These are phyloP conservation scores for Melanotaenia pygmaea DNA, from an alignment of 2,797 vertebrate species.

Conservation along the genomic window DNA sequence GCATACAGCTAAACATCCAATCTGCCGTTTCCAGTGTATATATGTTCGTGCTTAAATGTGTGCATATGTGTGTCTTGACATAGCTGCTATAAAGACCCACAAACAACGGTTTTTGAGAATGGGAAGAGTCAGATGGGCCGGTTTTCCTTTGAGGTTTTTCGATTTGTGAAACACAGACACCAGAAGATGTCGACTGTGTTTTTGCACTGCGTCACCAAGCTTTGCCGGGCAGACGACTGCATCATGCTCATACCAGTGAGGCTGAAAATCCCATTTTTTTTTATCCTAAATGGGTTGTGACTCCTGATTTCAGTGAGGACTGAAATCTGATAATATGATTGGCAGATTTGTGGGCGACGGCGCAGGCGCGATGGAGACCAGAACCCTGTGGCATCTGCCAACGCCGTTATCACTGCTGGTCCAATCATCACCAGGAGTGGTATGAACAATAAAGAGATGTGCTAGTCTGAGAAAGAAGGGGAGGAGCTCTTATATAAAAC, in stretches of 20 bases:
- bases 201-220: conserved; percentile 96
- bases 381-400: conserved; percentile 83
- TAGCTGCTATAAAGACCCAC: conserved; percentile 96
- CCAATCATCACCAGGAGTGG: conserved; percentile 97
- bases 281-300: background rate
- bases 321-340: conserved; percentile 47
- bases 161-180: conserved; percentile 98
- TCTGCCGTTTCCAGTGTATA: conserved; percentile 24
- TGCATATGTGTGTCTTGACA: conserved; percentile 25
- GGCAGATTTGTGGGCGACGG: conserved; percentile 91
- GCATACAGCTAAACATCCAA: conserved; percentile 23
- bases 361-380: conserved; percentile 84
- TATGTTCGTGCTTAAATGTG: conserved; percentile 9
- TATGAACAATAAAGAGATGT: conserved; percentile 61
- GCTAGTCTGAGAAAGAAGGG: background rate
- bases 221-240: conserved; percentile 95
- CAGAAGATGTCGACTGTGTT: conserved; percentile 99
- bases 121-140: conserved; percentile 95
- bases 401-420: conserved; percentile 90
- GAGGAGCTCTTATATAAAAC: background rate
- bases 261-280: conserved; percentile 24
- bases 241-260: conserved; percentile 92
- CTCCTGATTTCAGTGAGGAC: conserved; percentile 2
- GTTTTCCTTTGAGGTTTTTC: conserved; percentile 98
- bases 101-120: conserved; percentile 96